phyloP scores from a whole-genome alignment of 2,888 invertebrate genomes.

The Arctia plantaginis region DNA sequence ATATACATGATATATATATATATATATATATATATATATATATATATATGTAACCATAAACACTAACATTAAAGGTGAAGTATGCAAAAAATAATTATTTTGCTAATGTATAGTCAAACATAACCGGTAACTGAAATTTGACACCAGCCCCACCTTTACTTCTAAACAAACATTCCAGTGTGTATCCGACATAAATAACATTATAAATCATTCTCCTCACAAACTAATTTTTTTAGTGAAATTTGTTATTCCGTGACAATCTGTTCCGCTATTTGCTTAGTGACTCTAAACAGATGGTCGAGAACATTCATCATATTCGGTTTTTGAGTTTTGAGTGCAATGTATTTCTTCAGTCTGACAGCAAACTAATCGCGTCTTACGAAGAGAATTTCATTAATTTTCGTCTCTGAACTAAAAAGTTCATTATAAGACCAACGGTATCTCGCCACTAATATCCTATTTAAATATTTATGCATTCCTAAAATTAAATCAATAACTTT shows the following conservation, averaged over 20 bases:
- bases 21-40: no score
- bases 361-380: conserved; percentile 61
- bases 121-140: conserved; percentile 64
- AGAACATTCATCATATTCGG: conserved; percentile 76
- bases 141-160: conserved; percentile 62
- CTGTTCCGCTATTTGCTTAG: conserved; percentile 86
- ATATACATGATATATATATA: no score
- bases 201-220: conserved; percentile 82
- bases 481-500: not conserved
- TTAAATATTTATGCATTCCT: not conserved
- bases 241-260: conserved; percentile 85
- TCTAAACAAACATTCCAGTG: conserved; percentile 76
- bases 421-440: conserved; percentile 30
- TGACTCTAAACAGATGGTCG: conserved; percentile 80
- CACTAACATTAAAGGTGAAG: not conserved
- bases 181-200: conserved; percentile 84
- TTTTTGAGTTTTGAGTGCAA: conserved; percentile 68
- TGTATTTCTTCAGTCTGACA: conserved; percentile 63
- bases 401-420: conserved; percentile 31
- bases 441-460: not conserved
- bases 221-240: conserved; percentile 71
- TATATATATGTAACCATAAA: not conserved
- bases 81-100: not conserved
- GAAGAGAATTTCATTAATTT: conserved; percentile 57
- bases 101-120: conserved; percentile 36